Evolutionary conservation across 2,888 invertebrate species (phyloP).

Genomic region (Chloromyia formosa): DNA sequence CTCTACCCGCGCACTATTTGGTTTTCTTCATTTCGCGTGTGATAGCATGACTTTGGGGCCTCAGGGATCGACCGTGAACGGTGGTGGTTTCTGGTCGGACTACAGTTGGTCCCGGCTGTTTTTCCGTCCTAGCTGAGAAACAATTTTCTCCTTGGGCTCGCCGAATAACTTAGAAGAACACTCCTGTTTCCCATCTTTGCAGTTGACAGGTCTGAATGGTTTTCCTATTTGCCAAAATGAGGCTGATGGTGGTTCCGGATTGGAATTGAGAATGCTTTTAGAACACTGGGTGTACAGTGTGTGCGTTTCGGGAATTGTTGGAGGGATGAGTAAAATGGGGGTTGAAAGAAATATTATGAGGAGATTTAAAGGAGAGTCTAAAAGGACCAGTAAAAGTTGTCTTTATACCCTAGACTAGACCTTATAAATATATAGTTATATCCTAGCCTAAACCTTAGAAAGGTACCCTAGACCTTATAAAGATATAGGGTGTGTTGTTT

Average conservation of each 20-base stretch:
- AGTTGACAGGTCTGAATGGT: conserved; percentile 45
- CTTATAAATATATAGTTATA: too few species aligned
- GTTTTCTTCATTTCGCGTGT: conserved; percentile 28
- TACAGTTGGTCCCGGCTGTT: not conserved
- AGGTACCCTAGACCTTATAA: too few species aligned
- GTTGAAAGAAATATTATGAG: too few species aligned
- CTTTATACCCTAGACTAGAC: too few species aligned
- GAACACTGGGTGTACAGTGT: not conserved
- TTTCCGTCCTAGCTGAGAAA: not conserved
- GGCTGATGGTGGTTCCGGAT: conserved; percentile 8
- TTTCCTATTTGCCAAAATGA: conserved; percentile 42
- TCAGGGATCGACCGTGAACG: not conserved
- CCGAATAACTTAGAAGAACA: not conserved
- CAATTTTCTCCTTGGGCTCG: conserved; percentile 11
- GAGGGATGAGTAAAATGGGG: too few species aligned
- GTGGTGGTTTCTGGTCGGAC: too few species aligned
- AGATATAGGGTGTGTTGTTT: too few species aligned
- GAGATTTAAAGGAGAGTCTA: too few species aligned
- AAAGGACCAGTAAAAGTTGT: too few species aligned
- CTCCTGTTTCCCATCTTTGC: conserved; percentile 47
- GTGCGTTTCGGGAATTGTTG: not conserved
- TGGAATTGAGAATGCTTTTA: not conserved
- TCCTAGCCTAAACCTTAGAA: too few species aligned
- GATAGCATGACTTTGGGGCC: not conserved
- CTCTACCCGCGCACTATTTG: conserved; percentile 36